These are phyloP conservation scores for Ceyx cyanopectus DNA, from an alignment of 2,113 vertebrate genomes.

Conservation along the genomic window DNA sequence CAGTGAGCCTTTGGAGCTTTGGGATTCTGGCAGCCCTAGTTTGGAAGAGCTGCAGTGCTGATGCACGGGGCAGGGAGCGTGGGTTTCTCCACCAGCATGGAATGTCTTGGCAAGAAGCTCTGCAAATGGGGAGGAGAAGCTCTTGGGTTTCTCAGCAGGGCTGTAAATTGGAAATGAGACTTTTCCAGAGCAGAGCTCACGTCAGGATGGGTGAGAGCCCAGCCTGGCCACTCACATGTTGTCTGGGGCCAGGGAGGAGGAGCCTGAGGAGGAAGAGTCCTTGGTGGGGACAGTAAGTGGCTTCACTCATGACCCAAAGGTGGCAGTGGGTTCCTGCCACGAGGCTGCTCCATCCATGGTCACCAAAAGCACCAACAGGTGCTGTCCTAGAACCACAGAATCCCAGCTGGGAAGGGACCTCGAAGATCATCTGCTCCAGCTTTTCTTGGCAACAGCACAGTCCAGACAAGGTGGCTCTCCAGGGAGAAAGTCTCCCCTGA, in stretches of 20 bases:
- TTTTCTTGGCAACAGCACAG: background rate
- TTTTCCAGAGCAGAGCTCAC: background rate
- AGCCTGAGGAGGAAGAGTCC: background rate
- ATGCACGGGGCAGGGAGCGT: background rate
- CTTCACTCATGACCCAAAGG: background rate
- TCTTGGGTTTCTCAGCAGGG: background rate
- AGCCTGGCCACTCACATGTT: accelerated
- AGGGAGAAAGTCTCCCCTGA: too few species aligned
- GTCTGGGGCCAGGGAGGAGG: too few species aligned
- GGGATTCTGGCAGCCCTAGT: background rate
- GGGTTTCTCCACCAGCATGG: background rate
- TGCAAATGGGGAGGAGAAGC: background rate
- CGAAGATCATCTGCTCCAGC: background rate
- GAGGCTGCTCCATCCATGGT: background rate
- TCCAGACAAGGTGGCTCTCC: too few species aligned
- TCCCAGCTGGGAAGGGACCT: background rate
- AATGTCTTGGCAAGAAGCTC: background rate
- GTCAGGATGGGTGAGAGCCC: background rate
- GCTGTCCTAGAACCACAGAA: background rate
- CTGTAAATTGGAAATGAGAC: background rate
- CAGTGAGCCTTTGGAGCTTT: background rate
- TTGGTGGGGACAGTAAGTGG: background rate
- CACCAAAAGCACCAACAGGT: background rate
- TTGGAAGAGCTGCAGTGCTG: background rate
- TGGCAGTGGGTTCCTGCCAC: background rate